Percentiles rank a stretch among this genome's conserved stretches.
Evolutionary conservation across 2,888 invertebrate genomes (phyloP).

Genomic region (Sturmia bella): DNA sequence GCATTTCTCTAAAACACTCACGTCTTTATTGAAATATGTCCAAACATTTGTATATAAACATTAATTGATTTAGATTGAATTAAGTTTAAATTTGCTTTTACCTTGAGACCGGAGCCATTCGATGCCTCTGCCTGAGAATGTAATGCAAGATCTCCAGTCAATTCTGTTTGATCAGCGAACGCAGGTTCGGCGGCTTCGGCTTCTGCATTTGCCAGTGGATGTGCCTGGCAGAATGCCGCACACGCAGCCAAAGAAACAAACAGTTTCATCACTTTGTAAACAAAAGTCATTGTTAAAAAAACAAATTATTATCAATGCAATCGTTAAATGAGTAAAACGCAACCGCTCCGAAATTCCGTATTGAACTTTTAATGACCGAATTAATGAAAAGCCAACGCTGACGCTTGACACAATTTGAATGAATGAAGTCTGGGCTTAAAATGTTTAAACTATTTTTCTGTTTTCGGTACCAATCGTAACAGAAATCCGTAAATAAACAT

Average conservation of each 20-base stretch:
- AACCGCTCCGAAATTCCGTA: constrained; percentile 32
- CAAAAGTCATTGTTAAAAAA: constrained; percentile 22
- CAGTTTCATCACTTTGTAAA: constrained; percentile 18
- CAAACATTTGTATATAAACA: too few relatives aligned
- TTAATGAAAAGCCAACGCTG: constrained; percentile 32
- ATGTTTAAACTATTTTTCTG: background rate
- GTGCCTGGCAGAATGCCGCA: constrained; percentile 28
- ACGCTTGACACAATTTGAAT: constrained; percentile 26
- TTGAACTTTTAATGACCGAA: constrained; percentile 53
- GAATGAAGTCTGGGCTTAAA: constrained; percentile 20
- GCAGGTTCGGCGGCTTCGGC: constrained; percentile 70
- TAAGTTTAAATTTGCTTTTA: constrained; percentile 50
- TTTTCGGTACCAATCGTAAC: constrained; percentile 18
- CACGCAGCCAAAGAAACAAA: constrained; percentile 45
- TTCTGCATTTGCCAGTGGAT: constrained; percentile 65
- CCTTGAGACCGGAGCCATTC: constrained; percentile 74
- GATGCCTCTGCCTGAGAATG: constrained; percentile 70
- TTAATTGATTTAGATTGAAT: too few relatives aligned
- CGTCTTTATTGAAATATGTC: too few relatives aligned
- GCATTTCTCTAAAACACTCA: too few relatives aligned
- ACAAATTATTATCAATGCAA: background rate
- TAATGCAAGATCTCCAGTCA: constrained; percentile 31
- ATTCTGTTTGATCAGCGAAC: constrained; percentile 20
- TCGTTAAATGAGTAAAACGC: constrained; percentile 6
- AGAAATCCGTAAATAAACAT: constrained; percentile 10